Base-by-base conservation (phyloP, 2,113 vertebrate species). In the Cariama cristata region DNA sequence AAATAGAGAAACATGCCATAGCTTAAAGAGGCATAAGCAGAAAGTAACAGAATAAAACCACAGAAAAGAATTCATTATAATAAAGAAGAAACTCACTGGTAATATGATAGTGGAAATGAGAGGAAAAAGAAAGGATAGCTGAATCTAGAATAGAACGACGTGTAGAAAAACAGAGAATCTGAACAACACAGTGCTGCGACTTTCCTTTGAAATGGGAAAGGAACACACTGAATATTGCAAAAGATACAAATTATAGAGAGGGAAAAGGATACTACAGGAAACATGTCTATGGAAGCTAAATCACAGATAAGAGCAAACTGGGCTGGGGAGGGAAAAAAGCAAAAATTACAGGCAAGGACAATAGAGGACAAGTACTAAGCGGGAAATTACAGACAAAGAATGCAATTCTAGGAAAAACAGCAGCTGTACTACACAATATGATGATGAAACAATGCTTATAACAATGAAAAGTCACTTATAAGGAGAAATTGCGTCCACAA, bases 391-490 rank as follows among this genome's bases (percentile, higher is more conserved):
- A 66, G 67, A 60, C 49, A 72, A 86, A 92, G 45, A 91, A 64
- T 35, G 40, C 17, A 84, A 55, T 72, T 87, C 63, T 72, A 62
- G 40, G 86, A 42, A 87, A 96, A 96, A 92, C 12, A 66, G 13
- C 45, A 86, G 82, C 90, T 69, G 83, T 19, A 35, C 50, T 49
- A 45, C 53, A 92, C 71, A 84, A 52, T 91, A 23, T 73, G 69
- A 33, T 1, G 0, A 79, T 63, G 59, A 96, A 97, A 94, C 68
- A 96, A 91, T 79, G 74, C 58, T 86, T 83, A 27, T 35, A 91
- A 62, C 55, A 91, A 84, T 64, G 84, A 52, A 69, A 95, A 95
- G 94, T 91, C 85, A 79, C n/a, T 95, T 69, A 75, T 45, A 22
- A 93, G 42, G 49, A 86, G 60, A 88, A 96, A 95, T 30, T 49